phyloP scores from a whole-genome alignment of 2,888 invertebrate species.

The Tethea ocularis region DNA sequence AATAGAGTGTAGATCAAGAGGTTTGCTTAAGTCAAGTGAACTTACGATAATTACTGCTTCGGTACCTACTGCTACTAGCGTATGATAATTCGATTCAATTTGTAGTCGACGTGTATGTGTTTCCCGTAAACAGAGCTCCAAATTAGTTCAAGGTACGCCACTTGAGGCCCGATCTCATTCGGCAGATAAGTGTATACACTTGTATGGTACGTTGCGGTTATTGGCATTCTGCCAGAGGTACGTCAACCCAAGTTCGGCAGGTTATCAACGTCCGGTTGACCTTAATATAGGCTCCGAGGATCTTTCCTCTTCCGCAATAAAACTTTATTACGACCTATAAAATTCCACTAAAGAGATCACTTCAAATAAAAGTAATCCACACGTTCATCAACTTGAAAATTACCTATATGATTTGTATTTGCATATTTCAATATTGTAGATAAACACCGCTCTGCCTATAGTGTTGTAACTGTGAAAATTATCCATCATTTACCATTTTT shows the following conservation, averaged over 20 bases:
- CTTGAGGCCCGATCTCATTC: conserved; percentile 32
- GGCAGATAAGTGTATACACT: conserved; percentile 46
- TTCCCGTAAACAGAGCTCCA: conserved; percentile 29
- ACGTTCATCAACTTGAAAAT: conserved; percentile 38
- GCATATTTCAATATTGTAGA: too few relatives aligned
- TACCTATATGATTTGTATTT: conserved; percentile 21
- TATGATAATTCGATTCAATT: conserved; percentile 31
- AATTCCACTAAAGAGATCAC: conserved; percentile 61
- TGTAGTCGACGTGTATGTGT: conserved; percentile 26
- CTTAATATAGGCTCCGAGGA: conserved; percentile 63
- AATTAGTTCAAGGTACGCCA: conserved; percentile 47
- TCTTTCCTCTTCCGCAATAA: conserved; percentile 66
- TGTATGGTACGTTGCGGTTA: conserved; percentile 23
- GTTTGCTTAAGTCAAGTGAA: neutral
- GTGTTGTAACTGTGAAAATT: too few relatives aligned
- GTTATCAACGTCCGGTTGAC: conserved; percentile 71
- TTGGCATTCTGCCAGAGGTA: conserved; percentile 63
- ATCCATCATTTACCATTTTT: too few relatives aligned
- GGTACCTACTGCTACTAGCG: conserved; percentile 17
- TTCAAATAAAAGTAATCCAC: conserved; percentile 64
- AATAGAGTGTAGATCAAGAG: conserved; percentile 11
- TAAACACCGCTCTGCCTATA: too few relatives aligned
- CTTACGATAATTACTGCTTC: conserved; percentile 12
- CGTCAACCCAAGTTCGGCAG: conserved; percentile 63
- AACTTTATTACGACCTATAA: conserved; percentile 66